Base-by-base conservation (phyloP, 2,888 invertebrate genomes). In the Macropis europaea region DNA sequence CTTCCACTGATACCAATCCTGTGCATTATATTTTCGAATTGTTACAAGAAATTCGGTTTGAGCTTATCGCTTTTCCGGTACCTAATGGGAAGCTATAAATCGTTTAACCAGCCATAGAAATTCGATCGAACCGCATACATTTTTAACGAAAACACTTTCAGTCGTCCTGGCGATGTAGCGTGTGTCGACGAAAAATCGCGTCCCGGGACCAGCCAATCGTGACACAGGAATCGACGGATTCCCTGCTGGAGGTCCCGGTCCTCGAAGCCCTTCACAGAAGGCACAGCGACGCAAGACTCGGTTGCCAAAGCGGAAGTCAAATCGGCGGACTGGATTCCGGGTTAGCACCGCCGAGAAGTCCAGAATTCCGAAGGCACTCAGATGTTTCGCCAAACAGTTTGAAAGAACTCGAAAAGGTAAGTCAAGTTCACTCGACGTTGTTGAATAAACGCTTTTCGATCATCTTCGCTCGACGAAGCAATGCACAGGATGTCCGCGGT, bases 371-470 rank as follows among this genome's bases (percentile, higher is more conserved):
- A 17, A 91, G 96, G 34, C 96, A 96, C 87, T 96, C 96, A 1
- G 97, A 96, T 87, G 96, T 96, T 1, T 96, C 96, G 9, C 96
- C 96, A 11, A 96, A 96, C 2, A 96, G 96, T 36, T 91, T 97
- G 47, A 96, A 96, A 87, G 96, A 96, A 89, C 91, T 97, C n/a
- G 96, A 97, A 91, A 95, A 96, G 93, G 96, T 96, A 92, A 91
- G 90, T 24, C 5, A 4, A 9, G 0, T 24, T 28, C 1, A 2
- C 9, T 1, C 13, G 1, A 13, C 13, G n/a, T 17, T 15, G 45
- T 45, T 26, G n/a, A 28, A 26, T 11, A 26, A 28, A 26, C 19
- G 6, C 11, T 7, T 22, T 42, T 1, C 19, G 3, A 3, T 19
- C 2, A n/a, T 19, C 11, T 42, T 2, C 22, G 3, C 2, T 3